Evolutionary conservation across 2,797 vertebrate genomes (phyloP).

Genomic region (Glyptemys insculpta): DNA sequence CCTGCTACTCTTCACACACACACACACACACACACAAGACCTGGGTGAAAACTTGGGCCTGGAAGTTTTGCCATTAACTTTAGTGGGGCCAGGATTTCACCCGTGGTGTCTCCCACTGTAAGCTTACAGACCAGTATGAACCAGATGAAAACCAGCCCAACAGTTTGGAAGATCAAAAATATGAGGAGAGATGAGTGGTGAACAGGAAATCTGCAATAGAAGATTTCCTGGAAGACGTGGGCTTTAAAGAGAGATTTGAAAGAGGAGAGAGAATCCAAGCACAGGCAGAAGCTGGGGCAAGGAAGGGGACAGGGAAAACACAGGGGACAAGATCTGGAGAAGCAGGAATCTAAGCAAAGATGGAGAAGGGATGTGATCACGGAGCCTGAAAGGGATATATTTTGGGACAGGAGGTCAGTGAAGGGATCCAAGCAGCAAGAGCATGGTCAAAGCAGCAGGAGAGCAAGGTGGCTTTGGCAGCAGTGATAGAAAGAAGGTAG

Average conservation of each 20-base stretch:
- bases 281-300: too few species aligned
- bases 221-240: neutral
- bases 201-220: neutral
- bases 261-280: neutral
- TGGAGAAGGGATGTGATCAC: neutral
- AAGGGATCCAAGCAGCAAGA: neutral
- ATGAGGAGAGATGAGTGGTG: neutral
- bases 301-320: neutral
- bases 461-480: conserved; percentile 24
- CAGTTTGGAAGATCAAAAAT: neutral
- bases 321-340: neutral
- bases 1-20: neutral
- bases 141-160: neutral
- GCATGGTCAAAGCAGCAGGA: neutral
- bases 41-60: neutral
- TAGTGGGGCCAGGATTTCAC: neutral
- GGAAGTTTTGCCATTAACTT: neutral
- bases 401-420: neutral
- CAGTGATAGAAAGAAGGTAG: neutral
- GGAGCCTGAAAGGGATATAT: neutral
- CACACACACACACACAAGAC: neutral
- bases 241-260: neutral
- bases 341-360: too few species aligned
- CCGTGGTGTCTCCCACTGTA: neutral
- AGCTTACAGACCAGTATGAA: neutral